Evolutionary conservation across 2,797 vertebrate species (phyloP), one percentile per base, ranked within the genome.

Genomic region (Steatocranus sp.): DNA sequence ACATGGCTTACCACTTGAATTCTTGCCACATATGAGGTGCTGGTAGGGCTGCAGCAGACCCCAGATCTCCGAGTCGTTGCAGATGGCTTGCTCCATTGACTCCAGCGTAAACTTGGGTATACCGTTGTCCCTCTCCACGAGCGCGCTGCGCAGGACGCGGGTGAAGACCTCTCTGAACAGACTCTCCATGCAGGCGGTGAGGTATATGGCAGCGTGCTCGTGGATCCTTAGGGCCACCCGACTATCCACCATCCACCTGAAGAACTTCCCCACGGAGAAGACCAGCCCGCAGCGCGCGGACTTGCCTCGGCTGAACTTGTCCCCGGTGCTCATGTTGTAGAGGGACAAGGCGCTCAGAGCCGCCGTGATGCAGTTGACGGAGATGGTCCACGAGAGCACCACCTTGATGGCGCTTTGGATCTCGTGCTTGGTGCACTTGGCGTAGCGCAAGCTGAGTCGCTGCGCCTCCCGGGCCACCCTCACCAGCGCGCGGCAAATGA

Each of bases 191-290:
- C 96, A 96, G 11, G 97, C 97, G 43, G 94, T 91, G 50, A 97
- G 95, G 93, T 97, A 97, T 36, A 97, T 96, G 85, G 97, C 97
- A 9, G 96, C 96, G 85, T 97, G 96, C 78, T 97, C 96, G 89
- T 97, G 97, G 86, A 97, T 92, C 90, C 97, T 88, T 76, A 95
- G 86, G 9, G 96, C 96, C 94, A 97, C 94, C 7, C 96, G 95
- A 43, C 96, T 96, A 30, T 97, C 97, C 87, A 96, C 96, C 97
- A 97, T 97, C 97, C 97, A 97, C 84, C 95, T 95, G 93, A 97
- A 97, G 93, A 97, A 96, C 93, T 95, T 95, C 18, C 97, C 97
- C 79, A 97, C 97, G 49, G 96, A 97, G 93, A 97, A 96, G 25
- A 95, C 91, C 54, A 97, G 91, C 53, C 96, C 96, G 91, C 96